These are phyloP conservation scores for Boleophthalmus pectinirostris DNA, from an alignment of 2,113 vertebrate genomes.

Conservation along the genomic window DNA sequence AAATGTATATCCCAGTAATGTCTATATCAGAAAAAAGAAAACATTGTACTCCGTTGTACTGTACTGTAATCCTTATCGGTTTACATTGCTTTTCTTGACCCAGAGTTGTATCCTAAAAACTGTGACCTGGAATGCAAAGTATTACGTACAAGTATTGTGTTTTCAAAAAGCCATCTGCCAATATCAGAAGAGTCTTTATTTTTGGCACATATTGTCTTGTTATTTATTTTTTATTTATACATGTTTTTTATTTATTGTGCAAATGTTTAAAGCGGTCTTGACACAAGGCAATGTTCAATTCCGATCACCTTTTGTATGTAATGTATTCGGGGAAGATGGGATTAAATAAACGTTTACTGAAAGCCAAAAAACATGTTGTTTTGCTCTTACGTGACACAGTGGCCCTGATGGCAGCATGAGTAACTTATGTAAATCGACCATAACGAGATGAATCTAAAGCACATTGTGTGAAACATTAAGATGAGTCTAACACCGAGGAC, in stretches of 20 bases:
- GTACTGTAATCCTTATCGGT: slow-evolving; percentile 72
- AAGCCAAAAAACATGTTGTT: slow-evolving; percentile 29
- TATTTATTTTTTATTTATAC: slow-evolving; percentile 82
- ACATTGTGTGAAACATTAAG: not conserved
- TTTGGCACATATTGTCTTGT: slow-evolving; percentile 76
- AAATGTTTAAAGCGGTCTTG: slow-evolving; percentile 68
- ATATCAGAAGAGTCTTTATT: slow-evolving; percentile 70
- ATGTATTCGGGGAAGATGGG: slow-evolving; percentile 62
- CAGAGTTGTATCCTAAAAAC: slow-evolving; percentile 76
- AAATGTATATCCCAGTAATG: slow-evolving; percentile 68
- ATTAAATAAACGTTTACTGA: slow-evolving; percentile 80
- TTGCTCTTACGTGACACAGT: not conserved
- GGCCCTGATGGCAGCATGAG: not conserved
- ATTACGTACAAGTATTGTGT: slow-evolving; percentile 70
- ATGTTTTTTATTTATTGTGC: slow-evolving; percentile 79
- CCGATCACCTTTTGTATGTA: slow-evolving; percentile 78
- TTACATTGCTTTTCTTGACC: slow-evolving; percentile 71
- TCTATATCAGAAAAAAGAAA: slow-evolving; percentile 54
- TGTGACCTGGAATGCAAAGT: slow-evolving; percentile 79
- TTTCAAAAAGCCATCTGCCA: slow-evolving; percentile 73
- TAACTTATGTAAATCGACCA: slow-evolving; percentile 1
- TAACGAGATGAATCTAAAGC: not conserved
- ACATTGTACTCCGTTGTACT: slow-evolving; percentile 71
- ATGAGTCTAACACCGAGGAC: not conserved
- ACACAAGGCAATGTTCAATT: slow-evolving; percentile 72